A percentile compares a stretch with the other conserved stretches of the same genome.
These are phyloP conservation scores for Dipodomys merriami DNA, from an alignment of 2,113 vertebrate genomes.

Conservation along the genomic window DNA sequence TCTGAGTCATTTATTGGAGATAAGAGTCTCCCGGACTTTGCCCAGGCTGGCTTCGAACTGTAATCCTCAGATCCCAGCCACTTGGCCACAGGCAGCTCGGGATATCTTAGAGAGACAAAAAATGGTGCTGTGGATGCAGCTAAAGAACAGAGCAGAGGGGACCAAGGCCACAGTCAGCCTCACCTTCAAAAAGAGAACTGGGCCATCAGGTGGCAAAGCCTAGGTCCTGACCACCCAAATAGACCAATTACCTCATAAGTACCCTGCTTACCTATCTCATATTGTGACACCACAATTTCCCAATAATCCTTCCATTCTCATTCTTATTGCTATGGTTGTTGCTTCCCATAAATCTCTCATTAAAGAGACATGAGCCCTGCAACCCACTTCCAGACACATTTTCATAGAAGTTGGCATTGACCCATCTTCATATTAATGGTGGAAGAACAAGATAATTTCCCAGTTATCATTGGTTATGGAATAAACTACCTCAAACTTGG, in stretches of 20 bases:
- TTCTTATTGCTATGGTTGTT: not conserved
- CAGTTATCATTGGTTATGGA: not conserved
- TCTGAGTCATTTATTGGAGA: too few species aligned
- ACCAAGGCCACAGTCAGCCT: not conserved
- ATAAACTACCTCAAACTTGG: not conserved
- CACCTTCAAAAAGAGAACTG: not conserved
- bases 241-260: accelerated
- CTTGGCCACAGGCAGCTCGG: not conserved
- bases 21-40: too few species aligned
- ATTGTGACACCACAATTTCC: not conserved
- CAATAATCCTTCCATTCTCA: not conserved
- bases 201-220: not conserved
- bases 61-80: too few species aligned
- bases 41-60: too few species aligned
- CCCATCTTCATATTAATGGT: not conserved
- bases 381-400: not conserved
- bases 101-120: not conserved
- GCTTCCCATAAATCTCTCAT: not conserved
- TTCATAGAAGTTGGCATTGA: not conserved
- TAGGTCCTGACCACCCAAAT: too few species aligned
- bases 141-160: not conserved
- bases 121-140: not conserved
- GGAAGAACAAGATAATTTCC: not conserved
- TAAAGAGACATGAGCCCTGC: not conserved
- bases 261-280: not conserved